Evolutionary conservation across 2,888 invertebrate species (phyloP).

Genomic region (Sphinx pinastri): DNA sequence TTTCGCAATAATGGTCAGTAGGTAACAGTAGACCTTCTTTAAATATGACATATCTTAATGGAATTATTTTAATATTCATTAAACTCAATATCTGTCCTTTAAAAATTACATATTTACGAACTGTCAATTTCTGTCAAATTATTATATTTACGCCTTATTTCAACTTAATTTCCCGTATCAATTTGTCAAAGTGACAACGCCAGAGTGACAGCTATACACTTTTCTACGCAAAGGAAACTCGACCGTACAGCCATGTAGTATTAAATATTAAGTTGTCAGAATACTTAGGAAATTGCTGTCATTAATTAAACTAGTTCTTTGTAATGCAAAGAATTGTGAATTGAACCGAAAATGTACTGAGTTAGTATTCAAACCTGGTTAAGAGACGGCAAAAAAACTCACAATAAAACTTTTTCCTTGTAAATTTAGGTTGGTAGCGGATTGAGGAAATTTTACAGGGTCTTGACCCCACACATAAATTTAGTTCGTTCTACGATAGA

Average conservation of each 20-base stretch:
- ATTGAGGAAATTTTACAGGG: background rate
- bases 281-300: conserved; percentile 14
- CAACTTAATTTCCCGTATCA: background rate
- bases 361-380: conserved; percentile 11
- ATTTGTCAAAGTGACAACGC: conserved; percentile 21
- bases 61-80: conserved; percentile 2
- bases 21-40: background rate
- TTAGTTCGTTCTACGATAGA: too few relatives aligned
- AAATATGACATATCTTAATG: conserved; percentile 1
- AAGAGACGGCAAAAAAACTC: conserved; percentile 1
- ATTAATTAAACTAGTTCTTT: conserved; percentile 13
- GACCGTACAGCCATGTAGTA: background rate
- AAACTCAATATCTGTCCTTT: background rate
- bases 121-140: conserved; percentile 16
- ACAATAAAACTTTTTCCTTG: conserved; percentile 19
- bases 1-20: background rate
- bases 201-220: conserved; percentile 1
- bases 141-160: background rate
- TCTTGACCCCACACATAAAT: background rate
- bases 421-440: conserved; percentile 12
- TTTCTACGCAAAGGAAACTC: conserved; percentile 22
- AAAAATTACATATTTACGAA: background rate
- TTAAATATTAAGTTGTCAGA: background rate
- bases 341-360: conserved; percentile 1
- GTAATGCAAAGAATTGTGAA: conserved; percentile 18